These are phyloP conservation scores for Corydoras sp. DNA, from an alignment of 2,113 vertebrate genomes.

Conservation along the genomic window DNA sequence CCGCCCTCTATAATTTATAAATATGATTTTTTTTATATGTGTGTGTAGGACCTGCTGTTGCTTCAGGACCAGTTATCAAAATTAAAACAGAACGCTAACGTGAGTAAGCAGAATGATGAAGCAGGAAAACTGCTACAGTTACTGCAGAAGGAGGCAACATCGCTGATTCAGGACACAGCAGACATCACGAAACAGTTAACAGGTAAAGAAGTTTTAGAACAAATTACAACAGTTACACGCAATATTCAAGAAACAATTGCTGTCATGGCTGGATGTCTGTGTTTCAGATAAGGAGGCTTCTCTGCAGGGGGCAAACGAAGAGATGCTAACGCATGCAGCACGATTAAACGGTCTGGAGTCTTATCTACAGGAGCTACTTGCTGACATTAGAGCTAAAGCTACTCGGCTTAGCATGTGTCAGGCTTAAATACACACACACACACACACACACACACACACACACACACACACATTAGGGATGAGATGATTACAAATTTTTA, in stretches of 20 bases:
- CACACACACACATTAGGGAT: neutral
- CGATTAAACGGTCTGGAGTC: slow-evolving; percentile 19
- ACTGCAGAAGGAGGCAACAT: slow-evolving; percentile 63
- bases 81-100: slow-evolving; percentile 54
- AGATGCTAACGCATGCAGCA: neutral
- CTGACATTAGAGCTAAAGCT: slow-evolving; percentile 21
- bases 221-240: too few species aligned
- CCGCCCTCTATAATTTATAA: neutral
- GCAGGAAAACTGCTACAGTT: slow-evolving; percentile 58
- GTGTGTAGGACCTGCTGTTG: slow-evolving; percentile 64
- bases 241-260: neutral
- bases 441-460: slow-evolving; percentile 1
- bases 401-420: slow-evolving; percentile 2
- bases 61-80: slow-evolving; percentile 62
- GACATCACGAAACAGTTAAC: slow-evolving; percentile 67
- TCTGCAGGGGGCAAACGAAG: neutral
- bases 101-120: neutral
- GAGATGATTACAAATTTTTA: too few species aligned
- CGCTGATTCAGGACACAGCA: slow-evolving; percentile 68
- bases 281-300: slow-evolving; percentile 28
- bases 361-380: slow-evolving; percentile 8
- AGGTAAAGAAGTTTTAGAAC: slow-evolving; percentile 55
- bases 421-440: slow-evolving; percentile 4
- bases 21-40: slow-evolving; percentile 1
- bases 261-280: neutral